Evolutionary conservation across 2,797 vertebrate genomes (phyloP), one percentile per base, ranked within the genome.

Genomic region (Poeciliopsis gracilis): DNA sequence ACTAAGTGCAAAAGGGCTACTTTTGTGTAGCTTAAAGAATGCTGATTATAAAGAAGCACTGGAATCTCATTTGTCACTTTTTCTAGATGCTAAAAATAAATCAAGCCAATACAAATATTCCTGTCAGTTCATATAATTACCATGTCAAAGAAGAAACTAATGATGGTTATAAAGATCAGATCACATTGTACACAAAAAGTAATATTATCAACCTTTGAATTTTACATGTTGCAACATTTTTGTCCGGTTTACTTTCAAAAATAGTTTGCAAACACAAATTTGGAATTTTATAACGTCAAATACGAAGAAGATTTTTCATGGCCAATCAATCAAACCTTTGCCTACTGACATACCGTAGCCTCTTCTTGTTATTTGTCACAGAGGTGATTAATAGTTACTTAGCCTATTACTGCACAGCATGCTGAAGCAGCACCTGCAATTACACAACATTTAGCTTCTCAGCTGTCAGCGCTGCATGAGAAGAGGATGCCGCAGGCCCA

Each of bases 301-400:
- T 81, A 89, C 83, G 85, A 66, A 74, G 61, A 79, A 13, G 77
- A 83, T 38, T 80, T 88, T 86, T 90, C 77, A 78, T 55, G 77
- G 51, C 77, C 74, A 81, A 93, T 93, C 78, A 77, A 88, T 93
- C 92, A 92, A 82, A 84, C 59, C 43, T 61, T 41, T 79, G 77
- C 53, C 67, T 88, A 84, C 79, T 86, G 86, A 85, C 86, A 90
- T 81, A 23, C 84, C 88, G 77, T 16, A 59, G 73, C 84, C 91
- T 89, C 91, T 89, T 94, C 93, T 92, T 91, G 88, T 92, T 94
- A 94, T 95, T 95, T 92, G 91, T 93, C 89, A 90, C 90, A 76
- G 49, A 80, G 86, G 90, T 95, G 94, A 96, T 96, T 94, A 95
- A 95, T 95, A 91, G 93, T 90, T 91, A 92, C 90, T 94, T 93